phyloP scores from a whole-genome alignment of 1,140 invertebrate genomes.

The Brevipalpus yothersi region DNA sequence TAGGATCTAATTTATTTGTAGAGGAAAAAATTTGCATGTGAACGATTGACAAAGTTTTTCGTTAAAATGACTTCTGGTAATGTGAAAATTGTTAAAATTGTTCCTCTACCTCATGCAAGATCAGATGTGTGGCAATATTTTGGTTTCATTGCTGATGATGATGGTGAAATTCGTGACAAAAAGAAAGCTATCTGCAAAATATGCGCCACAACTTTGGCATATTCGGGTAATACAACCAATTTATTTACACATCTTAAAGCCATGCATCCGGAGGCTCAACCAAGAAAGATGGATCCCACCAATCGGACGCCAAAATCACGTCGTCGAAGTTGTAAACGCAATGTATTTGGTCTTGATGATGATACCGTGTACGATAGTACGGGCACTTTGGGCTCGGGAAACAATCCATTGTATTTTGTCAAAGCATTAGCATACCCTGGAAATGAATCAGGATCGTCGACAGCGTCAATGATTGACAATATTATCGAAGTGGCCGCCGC shows the following conservation, averaged over 20 bases:
- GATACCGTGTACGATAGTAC: background rate
- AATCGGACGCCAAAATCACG: background rate
- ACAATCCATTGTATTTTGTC: background rate
- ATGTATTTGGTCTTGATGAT: background rate
- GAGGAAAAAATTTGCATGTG: too few relatives aligned
- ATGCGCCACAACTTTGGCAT: constrained; percentile 8
- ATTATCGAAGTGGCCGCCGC: background rate
- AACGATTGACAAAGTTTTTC: too few relatives aligned
- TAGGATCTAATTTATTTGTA: too few relatives aligned
- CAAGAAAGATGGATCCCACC: constrained; percentile 3
- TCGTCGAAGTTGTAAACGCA: background rate
- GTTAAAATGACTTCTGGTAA: background rate
- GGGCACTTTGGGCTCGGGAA: background rate
- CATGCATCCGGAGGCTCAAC: constrained; percentile 9
- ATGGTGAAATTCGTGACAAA: constrained; percentile 9
- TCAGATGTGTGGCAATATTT: constrained; percentile 11
- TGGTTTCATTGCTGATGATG: constrained; percentile 10
- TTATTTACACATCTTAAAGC: constrained; percentile 14
- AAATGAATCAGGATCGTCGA: background rate
- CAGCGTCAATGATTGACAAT: background rate
- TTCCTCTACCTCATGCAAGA: constrained; percentile 10
- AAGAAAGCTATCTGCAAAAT: constrained; percentile 10
- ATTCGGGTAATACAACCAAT: constrained; percentile 12
- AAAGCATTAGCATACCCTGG: background rate
- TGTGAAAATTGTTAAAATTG: constrained; percentile 4